These are phyloP conservation scores for Protomyctophum bolini DNA, from an alignment of 2,113 vertebrate species.

Conservation along the genomic window DNA sequence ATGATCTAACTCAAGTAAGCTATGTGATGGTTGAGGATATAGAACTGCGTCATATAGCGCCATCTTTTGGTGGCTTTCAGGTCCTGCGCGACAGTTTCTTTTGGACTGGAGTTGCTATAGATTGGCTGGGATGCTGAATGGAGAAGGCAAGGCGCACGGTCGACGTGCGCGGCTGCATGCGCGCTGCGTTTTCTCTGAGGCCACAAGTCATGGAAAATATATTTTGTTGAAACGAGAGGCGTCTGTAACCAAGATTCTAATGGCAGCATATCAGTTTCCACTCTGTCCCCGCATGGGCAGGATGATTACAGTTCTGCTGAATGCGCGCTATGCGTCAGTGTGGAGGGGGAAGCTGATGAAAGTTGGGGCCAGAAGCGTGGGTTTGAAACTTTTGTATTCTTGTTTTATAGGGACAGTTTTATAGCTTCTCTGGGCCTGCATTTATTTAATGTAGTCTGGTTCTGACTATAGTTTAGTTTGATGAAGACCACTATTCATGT, in stretches of 20 bases:
- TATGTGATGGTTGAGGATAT: neutral
- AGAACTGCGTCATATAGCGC: conserved; percentile 42
- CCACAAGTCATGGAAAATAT: conserved; percentile 56
- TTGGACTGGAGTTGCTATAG: conserved; percentile 7
- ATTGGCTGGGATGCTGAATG: conserved; percentile 1
- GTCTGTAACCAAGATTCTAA: conserved; percentile 38
- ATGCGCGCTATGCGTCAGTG: conserved; percentile 49
- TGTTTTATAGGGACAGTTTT: conserved; percentile 48
- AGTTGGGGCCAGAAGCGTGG: conserved; percentile 38
- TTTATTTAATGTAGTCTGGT: conserved; percentile 38
- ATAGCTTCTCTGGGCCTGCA: conserved; percentile 29
- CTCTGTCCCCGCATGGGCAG: conserved; percentile 23
- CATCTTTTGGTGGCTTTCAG: conserved; percentile 42
- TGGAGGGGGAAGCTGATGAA: conserved; percentile 42
- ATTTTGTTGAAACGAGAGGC: conserved; percentile 36
- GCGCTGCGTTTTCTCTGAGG: no score
- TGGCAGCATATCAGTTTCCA: conserved; percentile 69
- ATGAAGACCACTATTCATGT: conserved; percentile 33
- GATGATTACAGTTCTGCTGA: conserved; percentile 52
- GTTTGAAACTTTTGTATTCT: conserved; percentile 45
- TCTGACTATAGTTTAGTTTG: conserved; percentile 44
- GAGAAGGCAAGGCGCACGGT: conserved; percentile 36
- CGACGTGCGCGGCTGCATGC: no score
- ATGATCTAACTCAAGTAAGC: neutral
- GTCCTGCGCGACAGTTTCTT: neutral